These are phyloP conservation scores for Eulacestoma nigropectus DNA, from an alignment of 2,113 vertebrate genomes.

Conservation along the genomic window DNA sequence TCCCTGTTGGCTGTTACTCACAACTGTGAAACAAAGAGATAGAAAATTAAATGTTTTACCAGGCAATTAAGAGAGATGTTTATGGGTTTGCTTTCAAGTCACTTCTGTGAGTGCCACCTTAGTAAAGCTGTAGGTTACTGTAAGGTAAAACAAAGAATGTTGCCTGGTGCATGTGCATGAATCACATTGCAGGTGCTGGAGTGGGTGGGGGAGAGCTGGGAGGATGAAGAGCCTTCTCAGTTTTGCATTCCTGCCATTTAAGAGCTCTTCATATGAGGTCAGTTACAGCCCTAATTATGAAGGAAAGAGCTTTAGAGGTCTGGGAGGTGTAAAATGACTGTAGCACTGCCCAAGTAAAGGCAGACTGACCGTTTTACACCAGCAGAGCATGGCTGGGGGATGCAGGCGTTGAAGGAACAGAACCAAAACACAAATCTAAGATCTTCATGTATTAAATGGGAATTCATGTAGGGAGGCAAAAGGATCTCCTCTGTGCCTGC, in stretches of 20 bases:
- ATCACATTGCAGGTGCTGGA: neutral
- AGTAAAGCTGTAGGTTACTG: neutral
- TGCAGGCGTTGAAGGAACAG: neutral
- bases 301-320: neutral
- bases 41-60: neutral
- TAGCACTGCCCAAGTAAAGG: neutral
- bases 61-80: neutral
- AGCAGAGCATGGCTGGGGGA: neutral
- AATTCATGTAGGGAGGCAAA: neutral
- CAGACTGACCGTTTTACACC: neutral
- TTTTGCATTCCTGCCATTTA: neutral
- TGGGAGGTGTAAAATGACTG: neutral
- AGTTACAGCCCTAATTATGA: neutral
- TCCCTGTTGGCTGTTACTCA: neutral
- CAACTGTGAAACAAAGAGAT: neutral
- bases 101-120: neutral
- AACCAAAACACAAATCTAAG: neutral
- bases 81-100: slow-evolving; percentile 3
- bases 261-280: neutral
- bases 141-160: neutral
- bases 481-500: neutral
- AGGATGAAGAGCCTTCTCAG: neutral
- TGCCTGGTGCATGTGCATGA: neutral
- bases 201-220: neutral
- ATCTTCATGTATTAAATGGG: neutral